These are phyloP conservation scores for Ctenochaetus hawaiiensis DNA, from an alignment of 2,797 vertebrate species.

Conservation along the genomic window DNA sequence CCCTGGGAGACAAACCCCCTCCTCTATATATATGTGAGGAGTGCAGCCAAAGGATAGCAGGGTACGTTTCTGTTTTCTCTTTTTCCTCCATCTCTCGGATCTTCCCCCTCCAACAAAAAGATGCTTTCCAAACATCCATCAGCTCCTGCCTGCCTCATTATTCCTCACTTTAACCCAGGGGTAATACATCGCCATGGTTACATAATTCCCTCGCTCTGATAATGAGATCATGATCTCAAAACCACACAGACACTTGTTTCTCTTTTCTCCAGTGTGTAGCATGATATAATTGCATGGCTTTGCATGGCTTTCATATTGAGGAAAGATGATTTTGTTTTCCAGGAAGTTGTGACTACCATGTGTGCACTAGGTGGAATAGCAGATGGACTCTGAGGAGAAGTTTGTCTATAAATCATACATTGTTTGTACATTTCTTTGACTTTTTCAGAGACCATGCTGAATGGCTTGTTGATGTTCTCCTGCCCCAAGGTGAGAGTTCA, in stretches of 20 bases:
- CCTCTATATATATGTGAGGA: constrained; percentile 98
- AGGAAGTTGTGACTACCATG: not conserved
- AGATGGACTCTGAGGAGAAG: constrained; percentile 2
- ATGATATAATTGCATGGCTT: constrained; percentile 37
- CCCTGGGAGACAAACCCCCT: constrained; percentile 98
- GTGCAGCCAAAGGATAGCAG: constrained; percentile 97
- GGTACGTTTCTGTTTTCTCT: constrained; percentile 86
- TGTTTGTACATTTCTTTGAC: constrained; percentile 58
- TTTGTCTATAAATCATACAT: constrained; percentile 24
- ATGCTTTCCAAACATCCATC: constrained; percentile 57
- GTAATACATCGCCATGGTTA: constrained; percentile 78
- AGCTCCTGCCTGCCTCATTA: constrained; percentile 65
- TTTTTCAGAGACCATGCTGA: constrained; percentile 94
- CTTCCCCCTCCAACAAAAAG: constrained; percentile 38
- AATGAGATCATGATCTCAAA: constrained; percentile 77
- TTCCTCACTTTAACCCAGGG: constrained; percentile 63
- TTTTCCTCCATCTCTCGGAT: constrained; percentile 5
- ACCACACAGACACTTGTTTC: constrained; percentile 66
- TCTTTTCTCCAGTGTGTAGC: constrained; percentile 37
- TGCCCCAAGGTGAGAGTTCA: constrained; percentile 95
- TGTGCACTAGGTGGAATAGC: not conserved
- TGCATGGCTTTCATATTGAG: constrained; percentile 24
- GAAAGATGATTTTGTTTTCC: constrained; percentile 8
- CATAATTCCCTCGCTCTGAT: constrained; percentile 68
- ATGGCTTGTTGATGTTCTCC: constrained; percentile 98